Evolutionary conservation across 1,140 invertebrate genomes (phyloP).

Genomic region (Kradibia gibbosae): DNA sequence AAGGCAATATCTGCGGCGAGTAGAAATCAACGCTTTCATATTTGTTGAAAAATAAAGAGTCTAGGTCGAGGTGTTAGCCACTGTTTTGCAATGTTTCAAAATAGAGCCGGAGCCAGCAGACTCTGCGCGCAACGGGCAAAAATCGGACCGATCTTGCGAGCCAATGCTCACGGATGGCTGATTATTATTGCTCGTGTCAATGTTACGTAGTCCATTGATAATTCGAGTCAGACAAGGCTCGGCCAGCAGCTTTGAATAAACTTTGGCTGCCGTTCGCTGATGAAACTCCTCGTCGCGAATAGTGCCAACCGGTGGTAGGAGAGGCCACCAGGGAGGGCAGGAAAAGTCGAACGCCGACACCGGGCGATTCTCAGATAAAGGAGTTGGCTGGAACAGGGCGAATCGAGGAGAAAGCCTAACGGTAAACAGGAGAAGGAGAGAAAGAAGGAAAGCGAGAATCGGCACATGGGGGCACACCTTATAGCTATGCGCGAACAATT

Average conservation of each 20-base stretch:
- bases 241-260: too few relatives aligned
- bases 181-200: not conserved
- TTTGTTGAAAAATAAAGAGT: slow-evolving; percentile 22
- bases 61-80: slow-evolving; percentile 10
- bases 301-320: too few relatives aligned
- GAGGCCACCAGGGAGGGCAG: not conserved
- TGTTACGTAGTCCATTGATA: too few relatives aligned
- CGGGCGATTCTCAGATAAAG: too few relatives aligned
- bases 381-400: not conserved
- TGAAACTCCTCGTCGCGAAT: too few relatives aligned
- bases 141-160: too few relatives aligned
- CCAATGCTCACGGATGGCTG: slow-evolving; percentile 29
- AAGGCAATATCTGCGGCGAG: slow-evolving; percentile 21
- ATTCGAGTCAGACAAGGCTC: too few relatives aligned
- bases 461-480: not conserved
- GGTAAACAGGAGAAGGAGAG: too few relatives aligned
- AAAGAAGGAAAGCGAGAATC: too few relatives aligned
- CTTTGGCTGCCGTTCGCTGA: too few relatives aligned
- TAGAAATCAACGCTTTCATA: slow-evolving; percentile 43
- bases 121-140: too few relatives aligned
- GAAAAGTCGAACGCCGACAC: not conserved
- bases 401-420: not conserved
- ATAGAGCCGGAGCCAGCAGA: not conserved
- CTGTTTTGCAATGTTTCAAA: slow-evolving; percentile 38
- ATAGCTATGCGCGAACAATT: slow-evolving; percentile 48